phyloP scores from a whole-genome alignment of 2,113 vertebrate species.

The Lagenorhynchus albirostris region DNA sequence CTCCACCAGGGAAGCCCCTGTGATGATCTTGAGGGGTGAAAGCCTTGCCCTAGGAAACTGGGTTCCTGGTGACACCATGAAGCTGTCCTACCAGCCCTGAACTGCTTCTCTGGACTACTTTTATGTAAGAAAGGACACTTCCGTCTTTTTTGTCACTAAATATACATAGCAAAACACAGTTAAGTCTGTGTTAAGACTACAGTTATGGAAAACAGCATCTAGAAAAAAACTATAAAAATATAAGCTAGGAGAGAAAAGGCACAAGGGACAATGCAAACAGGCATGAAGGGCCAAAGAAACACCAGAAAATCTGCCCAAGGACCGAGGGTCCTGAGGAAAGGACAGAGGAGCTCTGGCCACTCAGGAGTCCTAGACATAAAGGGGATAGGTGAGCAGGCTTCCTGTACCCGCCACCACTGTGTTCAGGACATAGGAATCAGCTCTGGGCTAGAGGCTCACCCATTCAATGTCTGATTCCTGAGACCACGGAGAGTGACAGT shows the following conservation, averaged over 20 bases:
- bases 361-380: not conserved
- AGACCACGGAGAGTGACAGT: not conserved
- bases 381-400: not conserved
- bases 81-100: not conserved
- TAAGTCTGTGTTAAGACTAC: not conserved
- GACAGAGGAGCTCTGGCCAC: not conserved
- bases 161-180: not conserved
- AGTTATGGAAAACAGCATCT: not conserved
- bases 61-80: not conserved
- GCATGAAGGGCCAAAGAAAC: not conserved
- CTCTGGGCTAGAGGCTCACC: not conserved
- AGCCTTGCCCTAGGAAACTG: not conserved
- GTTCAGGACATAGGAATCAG: not conserved
- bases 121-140: not conserved
- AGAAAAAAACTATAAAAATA: not conserved
- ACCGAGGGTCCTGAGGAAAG: not conserved
- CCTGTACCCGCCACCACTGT: not conserved
- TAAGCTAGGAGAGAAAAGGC: not conserved
- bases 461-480: not conserved
- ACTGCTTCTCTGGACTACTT: not conserved
- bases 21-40: not conserved
- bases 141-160: not conserved
- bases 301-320: not conserved
- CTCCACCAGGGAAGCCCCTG: too few species aligned
- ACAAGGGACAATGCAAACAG: not conserved